phyloP scores from a whole-genome alignment of 2,113 vertebrate genomes.

The Melanocharis versteri region DNA sequence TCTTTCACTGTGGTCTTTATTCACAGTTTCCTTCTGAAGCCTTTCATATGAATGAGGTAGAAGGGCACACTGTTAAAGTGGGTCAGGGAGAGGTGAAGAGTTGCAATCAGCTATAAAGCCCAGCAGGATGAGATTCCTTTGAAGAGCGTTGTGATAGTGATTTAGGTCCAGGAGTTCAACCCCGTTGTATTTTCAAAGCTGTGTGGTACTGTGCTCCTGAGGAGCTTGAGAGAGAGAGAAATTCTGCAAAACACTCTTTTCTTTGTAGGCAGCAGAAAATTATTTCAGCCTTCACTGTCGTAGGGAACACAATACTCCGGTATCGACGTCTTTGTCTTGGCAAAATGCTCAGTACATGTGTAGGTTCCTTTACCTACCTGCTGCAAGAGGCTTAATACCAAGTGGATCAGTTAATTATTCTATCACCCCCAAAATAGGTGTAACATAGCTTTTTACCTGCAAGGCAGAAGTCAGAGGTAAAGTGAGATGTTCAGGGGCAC shows the following conservation, averaged over 20 bases:
- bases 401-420: neutral
- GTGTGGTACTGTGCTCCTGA: neutral
- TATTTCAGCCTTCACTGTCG: neutral
- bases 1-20: neutral
- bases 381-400: neutral
- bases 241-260: neutral
- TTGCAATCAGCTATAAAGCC: neutral
- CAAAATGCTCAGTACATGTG: neutral
- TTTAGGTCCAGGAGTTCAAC: neutral
- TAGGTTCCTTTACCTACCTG: neutral
- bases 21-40: neutral
- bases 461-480: neutral
- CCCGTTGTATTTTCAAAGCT: neutral
- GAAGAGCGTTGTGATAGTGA: neutral
- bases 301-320: neutral
- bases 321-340: neutral
- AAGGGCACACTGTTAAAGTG: neutral
- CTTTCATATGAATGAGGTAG: neutral
- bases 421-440: neutral
- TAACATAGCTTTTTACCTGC: neutral
- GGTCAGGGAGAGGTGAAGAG: neutral
- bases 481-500: neutral
- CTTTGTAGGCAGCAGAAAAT: neutral
- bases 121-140: neutral
- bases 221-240: neutral